These are phyloP conservation scores for Eudasyphora cyanicolor DNA, from an alignment of 2,888 invertebrate genomes.

Conservation along the genomic window DNA sequence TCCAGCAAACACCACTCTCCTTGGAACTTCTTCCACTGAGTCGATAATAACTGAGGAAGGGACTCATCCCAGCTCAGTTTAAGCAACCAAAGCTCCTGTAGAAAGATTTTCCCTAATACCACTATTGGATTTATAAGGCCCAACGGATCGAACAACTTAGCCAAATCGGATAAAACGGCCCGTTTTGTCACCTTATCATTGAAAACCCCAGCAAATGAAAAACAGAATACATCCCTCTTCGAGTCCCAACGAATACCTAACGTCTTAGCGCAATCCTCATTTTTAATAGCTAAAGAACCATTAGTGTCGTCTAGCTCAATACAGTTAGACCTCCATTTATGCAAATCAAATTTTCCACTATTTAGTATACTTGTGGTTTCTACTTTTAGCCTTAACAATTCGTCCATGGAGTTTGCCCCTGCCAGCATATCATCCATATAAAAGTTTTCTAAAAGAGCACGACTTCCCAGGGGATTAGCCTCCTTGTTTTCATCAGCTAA, in stretches of 20 bases:
- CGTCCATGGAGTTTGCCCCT: no score
- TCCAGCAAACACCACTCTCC: constrained; percentile 25
- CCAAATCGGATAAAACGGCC: constrained; percentile 41
- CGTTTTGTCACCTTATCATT: constrained; percentile 32
- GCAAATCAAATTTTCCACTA: background rate
- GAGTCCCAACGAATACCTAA: background rate
- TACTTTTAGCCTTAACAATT: no score
- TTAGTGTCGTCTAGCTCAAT: background rate
- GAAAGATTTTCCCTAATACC: constrained; percentile 32
- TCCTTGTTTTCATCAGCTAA: background rate
- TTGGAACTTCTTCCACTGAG: constrained; percentile 39
- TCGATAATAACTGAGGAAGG: constrained; percentile 45
- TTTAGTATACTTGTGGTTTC: background rate
- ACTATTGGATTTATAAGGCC: constrained; percentile 35
- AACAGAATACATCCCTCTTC: background rate
- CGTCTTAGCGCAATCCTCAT: background rate
- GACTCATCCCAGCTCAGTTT: constrained; percentile 58
- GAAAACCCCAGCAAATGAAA: background rate
- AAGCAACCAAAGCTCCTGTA: constrained; percentile 33
- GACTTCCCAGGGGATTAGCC: background rate
- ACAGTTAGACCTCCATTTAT: no score
- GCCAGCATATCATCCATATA: constrained; percentile 15
- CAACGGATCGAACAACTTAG: constrained; percentile 48
- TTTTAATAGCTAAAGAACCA: background rate
- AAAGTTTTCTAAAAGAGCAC: background rate